Base-by-base conservation (phyloP, 2,113 vertebrate species). In the Girardinichthys multiradiatus region DNA sequence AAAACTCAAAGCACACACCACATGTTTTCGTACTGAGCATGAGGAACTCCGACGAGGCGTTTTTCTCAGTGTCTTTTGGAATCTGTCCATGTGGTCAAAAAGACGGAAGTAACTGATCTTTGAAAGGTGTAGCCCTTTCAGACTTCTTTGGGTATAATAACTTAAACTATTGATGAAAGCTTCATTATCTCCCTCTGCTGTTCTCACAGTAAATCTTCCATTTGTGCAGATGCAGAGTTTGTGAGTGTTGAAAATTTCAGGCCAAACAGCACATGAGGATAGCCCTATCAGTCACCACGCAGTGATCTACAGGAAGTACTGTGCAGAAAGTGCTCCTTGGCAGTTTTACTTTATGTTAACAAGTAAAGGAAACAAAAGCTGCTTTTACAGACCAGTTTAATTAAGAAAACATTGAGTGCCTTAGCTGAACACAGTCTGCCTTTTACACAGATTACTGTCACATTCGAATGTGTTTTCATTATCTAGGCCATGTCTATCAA, bases 381-480 rank as follows among this genome's bases (percentile, higher is more conserved):
- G 84, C 69, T 80, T 88, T 79, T 65, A 64, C 82, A 57, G 77
- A 72, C 26, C 21, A 2, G 70, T 81, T 88, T 90, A 90, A 92
- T 91, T 92, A 78, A 80, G 82, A 83, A 90, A 90, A 81, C 73
- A 70, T 87, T 84, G 83, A 77, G 85, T 68, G 71, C 62, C 30
- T 42, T 67, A 10, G 72, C 78, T 76, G 71, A 85, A 78, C 80
- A 61, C 72, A 65, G 66, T 33, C 80, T 89, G 88, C 91, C 87
- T 83, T 87, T 87, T 83, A 85, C 51, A 83, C 82, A 75, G 83
- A 91, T 89, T 80, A 86, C 77, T 78, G 87, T 91, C 85, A 90
- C 86, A 60, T 79, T 79, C 81, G 61, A 89, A 83, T 77, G 68
- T 66, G 79, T 88, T 90, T 79, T 76, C 82, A 85, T 89, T 88